Evolutionary conservation across 2,888 invertebrate species (phyloP).

Genomic region (Penaeus monodon): DNA sequence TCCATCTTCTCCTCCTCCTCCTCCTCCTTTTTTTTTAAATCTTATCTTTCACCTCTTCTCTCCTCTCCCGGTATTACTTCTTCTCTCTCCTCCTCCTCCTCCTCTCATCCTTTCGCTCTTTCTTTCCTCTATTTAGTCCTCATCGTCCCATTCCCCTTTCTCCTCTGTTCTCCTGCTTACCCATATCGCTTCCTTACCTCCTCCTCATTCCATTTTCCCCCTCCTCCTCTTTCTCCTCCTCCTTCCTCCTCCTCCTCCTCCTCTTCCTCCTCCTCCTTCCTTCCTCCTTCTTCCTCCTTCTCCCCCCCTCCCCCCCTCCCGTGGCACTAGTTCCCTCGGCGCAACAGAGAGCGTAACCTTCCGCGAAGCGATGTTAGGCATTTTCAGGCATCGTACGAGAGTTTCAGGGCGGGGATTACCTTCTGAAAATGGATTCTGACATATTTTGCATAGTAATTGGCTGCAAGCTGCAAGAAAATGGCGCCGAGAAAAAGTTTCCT

Average conservation of each 20-base stretch:
- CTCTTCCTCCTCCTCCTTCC: neutral
- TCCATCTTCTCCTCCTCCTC: neutral
- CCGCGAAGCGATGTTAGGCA: neutral
- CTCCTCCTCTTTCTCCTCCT: neutral
- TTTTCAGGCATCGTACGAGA: conserved; percentile 34
- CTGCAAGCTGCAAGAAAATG: conserved; percentile 55
- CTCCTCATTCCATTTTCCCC: neutral
- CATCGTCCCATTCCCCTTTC: neutral
- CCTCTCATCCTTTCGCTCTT: neutral
- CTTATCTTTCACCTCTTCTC: neutral
- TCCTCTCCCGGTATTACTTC: too few species aligned
- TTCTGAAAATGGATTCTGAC: conserved; percentile 59
- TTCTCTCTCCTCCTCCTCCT: neutral
- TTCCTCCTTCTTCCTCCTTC: neutral
- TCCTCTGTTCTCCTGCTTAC: neutral
- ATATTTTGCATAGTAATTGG: conserved; percentile 61
- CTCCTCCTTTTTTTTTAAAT: too few species aligned
- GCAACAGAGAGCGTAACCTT: neutral
- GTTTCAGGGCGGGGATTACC: conserved; percentile 45
- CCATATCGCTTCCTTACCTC: neutral
- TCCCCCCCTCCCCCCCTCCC: neutral
- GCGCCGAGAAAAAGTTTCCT: conserved; percentile 51
- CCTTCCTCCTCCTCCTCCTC: neutral
- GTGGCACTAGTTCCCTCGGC: conserved; percentile 1
- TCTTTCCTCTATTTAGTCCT: neutral